phyloP scores from a whole-genome alignment of 2,797 vertebrate species.

The Enteromius trimaculatus region DNA sequence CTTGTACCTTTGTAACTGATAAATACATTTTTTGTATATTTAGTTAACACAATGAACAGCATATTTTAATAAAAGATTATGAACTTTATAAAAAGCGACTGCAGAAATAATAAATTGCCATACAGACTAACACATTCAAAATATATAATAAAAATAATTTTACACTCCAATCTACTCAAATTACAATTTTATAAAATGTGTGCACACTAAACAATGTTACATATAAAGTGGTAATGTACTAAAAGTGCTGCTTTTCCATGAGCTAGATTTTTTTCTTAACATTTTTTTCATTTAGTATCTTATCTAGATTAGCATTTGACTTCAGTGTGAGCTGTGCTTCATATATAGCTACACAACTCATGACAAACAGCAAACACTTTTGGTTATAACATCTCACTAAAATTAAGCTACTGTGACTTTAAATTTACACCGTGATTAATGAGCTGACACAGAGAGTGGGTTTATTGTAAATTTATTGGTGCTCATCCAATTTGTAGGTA shows the following conservation, averaged over 20 bases:
- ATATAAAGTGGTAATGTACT: too few relatives aligned
- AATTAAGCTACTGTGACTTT: not conserved
- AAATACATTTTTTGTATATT: not conserved
- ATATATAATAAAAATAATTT: too few relatives aligned
- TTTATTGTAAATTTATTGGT: conserved; percentile 37
- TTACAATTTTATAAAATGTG: too few relatives aligned
- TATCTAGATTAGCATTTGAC: too few relatives aligned
- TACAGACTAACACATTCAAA: not conserved
- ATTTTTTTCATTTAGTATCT: too few relatives aligned
- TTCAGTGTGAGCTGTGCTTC: not conserved
- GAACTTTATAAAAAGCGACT: not conserved
- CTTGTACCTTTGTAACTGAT: conserved; percentile 20
- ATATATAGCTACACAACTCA: not conserved
- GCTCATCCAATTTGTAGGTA: not conserved
- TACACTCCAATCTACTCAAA: too few relatives aligned
- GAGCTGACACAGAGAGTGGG: not conserved
- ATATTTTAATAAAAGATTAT: conserved; percentile 26
- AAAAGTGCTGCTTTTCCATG: too few relatives aligned
- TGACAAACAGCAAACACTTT: not conserved
- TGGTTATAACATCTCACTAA: not conserved
- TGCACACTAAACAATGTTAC: too few relatives aligned
- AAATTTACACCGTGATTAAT: not conserved
- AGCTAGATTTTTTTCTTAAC: too few relatives aligned
- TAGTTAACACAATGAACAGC: conserved; percentile 4
- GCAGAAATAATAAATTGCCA: not conserved